phyloP scores from a whole-genome alignment of 2,113 vertebrate genomes.

The Colinus virginianus region DNA sequence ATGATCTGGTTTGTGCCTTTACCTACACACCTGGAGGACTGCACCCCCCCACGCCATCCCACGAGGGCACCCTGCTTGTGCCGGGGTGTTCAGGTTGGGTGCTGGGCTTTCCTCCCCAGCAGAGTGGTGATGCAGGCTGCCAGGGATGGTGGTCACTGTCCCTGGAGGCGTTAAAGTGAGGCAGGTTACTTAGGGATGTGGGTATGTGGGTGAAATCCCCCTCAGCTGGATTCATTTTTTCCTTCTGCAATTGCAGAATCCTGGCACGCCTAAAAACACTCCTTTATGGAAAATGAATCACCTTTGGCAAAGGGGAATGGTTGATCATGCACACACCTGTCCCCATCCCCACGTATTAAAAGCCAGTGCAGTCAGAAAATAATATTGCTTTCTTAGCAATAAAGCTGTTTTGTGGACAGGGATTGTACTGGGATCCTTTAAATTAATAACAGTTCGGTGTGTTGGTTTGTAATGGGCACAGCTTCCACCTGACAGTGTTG shows the following conservation, averaged over 20 bases:
- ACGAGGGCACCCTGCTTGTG: too few relatives aligned
- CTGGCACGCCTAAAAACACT: not conserved
- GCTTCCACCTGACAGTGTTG: conserved; percentile 33
- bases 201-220: not conserved
- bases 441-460: conserved; percentile 65
- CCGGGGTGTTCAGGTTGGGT: too few relatives aligned
- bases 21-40: too few relatives aligned
- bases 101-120: too few relatives aligned
- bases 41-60: too few relatives aligned
- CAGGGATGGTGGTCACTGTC: too few relatives aligned
- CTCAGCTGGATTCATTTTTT: not conserved
- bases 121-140: too few relatives aligned
- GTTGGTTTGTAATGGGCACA: conserved; percentile 27
- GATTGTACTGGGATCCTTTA: conserved; percentile 54
- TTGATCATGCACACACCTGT: not conserved
- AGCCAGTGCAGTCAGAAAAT: conserved; percentile 26
- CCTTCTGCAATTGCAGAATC: not conserved
- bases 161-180: too few relatives aligned
- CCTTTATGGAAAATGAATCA: not conserved
- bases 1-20: too few relatives aligned
- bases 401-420: conserved; percentile 58
- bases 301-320: not conserved
- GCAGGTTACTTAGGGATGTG: too few relatives aligned
- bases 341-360: not conserved
- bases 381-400: conserved; percentile 73